Base-by-base conservation (phyloP, 2,113 vertebrate genomes). In the Anolis sagrei region DNA sequence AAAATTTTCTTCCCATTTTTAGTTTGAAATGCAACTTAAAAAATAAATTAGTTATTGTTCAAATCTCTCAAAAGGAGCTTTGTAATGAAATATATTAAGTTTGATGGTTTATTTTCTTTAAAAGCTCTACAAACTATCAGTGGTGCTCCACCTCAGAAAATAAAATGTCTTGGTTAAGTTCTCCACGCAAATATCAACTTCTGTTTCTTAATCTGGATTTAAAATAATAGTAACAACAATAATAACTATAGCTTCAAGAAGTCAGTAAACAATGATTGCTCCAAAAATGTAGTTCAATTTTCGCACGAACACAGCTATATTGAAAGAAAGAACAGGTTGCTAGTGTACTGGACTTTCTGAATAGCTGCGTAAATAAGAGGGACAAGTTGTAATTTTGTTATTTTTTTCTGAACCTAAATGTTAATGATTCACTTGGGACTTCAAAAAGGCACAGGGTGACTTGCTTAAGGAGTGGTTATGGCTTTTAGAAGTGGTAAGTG, bases 271-370 rank as follows among this genome's bases (percentile, higher is more conserved):
- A 89, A 3, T 75, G 88, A 16, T 81, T 1, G 51, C 83, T 54
- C 36, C 83, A 78, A 79, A 88, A 87, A 82, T 7, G 6, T 54
- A 61, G 13, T 83, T 91, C 72, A 49, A 39, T 10, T 48, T n/a
- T 6, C n/a, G n/a, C 10, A 44, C 11, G 14, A 82, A 81, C 49
- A 82, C 23, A 62, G 83, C 9, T 66, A 69, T 49, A 0, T 29
- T 81, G 73, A 2, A 86, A 90, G 82, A 0, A 83, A 86, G 68
- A 39, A 32, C 36, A 62, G 19, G 34, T 29, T 74, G 27, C 23
- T 61, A 72, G 61, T 79, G 64, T 1, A 14, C 1, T 54, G 48
- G 80, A 72, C 48, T 13, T 19, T 29, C 18, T 32, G 64, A 73
- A 70, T 83, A 77, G 1, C 5, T 1, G 14, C 34, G 21, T 58